A percentile compares a stretch with the other conserved stretches of the same genome.
These are phyloP conservation scores for Xanthia icteritia DNA, from an alignment of 2,888 invertebrate species.

Conservation along the genomic window DNA sequence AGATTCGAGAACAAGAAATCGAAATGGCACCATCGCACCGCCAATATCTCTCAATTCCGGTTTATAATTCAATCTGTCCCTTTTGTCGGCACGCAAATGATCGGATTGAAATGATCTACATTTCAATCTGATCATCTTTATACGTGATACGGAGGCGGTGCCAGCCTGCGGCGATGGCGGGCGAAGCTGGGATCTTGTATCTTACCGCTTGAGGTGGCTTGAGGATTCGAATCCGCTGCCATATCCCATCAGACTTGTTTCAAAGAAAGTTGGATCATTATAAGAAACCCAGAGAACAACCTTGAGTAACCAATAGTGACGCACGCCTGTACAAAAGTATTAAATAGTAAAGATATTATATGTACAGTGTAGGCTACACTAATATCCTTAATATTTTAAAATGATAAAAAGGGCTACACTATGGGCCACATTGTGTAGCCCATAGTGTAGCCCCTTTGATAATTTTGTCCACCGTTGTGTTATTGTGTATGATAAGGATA, in stretches of 20 bases:
- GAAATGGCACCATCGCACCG: background rate
- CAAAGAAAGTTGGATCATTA: slow-evolving; percentile 37
- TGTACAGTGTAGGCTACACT: too few relatives aligned
- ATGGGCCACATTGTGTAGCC: background rate
- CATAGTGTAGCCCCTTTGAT: background rate
- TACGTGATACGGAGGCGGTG: slow-evolving; percentile 12
- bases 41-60: slow-evolving; percentile 27
- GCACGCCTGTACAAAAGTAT: slow-evolving; percentile 3
- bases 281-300: slow-evolving; percentile 17
- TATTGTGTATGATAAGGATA: background rate
- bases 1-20: slow-evolving; percentile 3
- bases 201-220: slow-evolving; percentile 23
- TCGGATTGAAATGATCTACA: slow-evolving; percentile 36
- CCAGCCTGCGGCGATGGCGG: slow-evolving; percentile 33
- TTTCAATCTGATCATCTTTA: too few relatives aligned
- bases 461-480: background rate
- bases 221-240: slow-evolving; percentile 13
- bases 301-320: slow-evolving; percentile 3
- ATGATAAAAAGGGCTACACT: too few relatives aligned
- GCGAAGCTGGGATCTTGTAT: slow-evolving; percentile 13
- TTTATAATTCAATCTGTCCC: slow-evolving; percentile 29
- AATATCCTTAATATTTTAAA: too few relatives aligned
- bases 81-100: slow-evolving; percentile 23
- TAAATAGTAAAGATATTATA: background rate
- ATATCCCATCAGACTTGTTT: slow-evolving; percentile 37